Evolutionary conservation across 2,797 vertebrate genomes (phyloP).

Genomic region (Enteromius unitaeniatus): DNA sequence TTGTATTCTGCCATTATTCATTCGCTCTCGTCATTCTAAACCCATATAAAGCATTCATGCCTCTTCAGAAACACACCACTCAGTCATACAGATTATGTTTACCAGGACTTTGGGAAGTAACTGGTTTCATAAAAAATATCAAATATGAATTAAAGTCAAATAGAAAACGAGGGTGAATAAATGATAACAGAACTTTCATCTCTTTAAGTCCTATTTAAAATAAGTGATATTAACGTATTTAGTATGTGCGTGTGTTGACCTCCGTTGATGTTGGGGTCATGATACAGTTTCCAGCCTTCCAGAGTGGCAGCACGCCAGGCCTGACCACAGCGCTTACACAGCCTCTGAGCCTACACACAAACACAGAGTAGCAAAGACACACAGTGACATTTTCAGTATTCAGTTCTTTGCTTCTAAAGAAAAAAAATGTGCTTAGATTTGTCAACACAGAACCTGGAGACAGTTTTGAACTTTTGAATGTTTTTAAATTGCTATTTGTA

Average conservation of each 20-base stretch:
- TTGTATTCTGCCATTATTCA: neutral
- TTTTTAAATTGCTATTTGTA: neutral
- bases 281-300: conserved; percentile 97
- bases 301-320: conserved; percentile 98
- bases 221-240: neutral
- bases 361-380: neutral
- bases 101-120: neutral
- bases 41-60: neutral
- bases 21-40: neutral
- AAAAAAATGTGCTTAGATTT: neutral
- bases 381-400: neutral
- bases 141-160: too few species aligned
- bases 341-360: conserved; percentile 86
- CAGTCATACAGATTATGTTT: neutral
- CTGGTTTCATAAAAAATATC: too few species aligned
- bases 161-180: too few species aligned
- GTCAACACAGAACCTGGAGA: neutral
- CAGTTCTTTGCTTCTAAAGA: neutral
- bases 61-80: neutral
- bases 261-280: conserved; percentile 91
- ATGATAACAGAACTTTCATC: too few species aligned
- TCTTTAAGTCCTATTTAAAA: too few species aligned
- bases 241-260: conserved; percentile 73
- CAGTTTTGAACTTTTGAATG: too few species aligned
- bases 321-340: conserved; percentile 96